Conservation (phyloP, 1,140 invertebrate species). For the Drosophila bocki region DNA sequence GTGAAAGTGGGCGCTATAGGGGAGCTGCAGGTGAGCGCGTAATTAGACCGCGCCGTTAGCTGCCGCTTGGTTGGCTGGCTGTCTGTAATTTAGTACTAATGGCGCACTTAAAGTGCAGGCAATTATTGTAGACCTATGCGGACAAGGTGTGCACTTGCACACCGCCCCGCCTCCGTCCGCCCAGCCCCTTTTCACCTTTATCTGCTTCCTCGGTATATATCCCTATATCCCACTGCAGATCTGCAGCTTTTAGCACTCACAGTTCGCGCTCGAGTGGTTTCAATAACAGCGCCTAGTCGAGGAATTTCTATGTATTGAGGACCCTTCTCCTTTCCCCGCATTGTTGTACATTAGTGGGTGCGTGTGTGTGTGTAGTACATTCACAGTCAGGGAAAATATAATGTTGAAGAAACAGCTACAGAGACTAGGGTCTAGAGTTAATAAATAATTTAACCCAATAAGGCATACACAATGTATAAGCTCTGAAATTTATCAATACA, state of each 20-base stretch:
- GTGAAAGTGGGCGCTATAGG: slow-evolving; percentile 13
- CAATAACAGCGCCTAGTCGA: slow-evolving; percentile 44
- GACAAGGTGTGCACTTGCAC: slow-evolving; percentile 36
- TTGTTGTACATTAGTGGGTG: background rate
- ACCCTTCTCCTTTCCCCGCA: background rate
- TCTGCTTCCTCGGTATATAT: slow-evolving; percentile 16
- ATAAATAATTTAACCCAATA: no score
- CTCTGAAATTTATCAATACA: no score
- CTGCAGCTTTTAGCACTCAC: slow-evolving; percentile 39
- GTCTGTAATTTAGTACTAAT: slow-evolving; percentile 83
- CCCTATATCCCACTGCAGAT: slow-evolving; percentile 32
- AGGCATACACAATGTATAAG: no score
- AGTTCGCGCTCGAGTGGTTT: slow-evolving; percentile 62
- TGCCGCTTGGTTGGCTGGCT: slow-evolving; percentile 58
- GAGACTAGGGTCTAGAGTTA: background rate
- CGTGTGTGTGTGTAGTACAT: background rate
- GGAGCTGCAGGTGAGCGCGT: slow-evolving; percentile 69
- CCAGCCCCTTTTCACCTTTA: background rate
- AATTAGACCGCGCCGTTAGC: slow-evolving; percentile 78
- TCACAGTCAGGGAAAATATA: background rate
- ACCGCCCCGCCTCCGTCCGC: background rate
- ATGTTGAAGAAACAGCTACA: background rate
- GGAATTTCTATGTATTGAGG: slow-evolving; percentile 40
- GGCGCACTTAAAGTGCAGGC: slow-evolving; percentile 79
- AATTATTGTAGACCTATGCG: slow-evolving; percentile 79